Percentiles rank a stretch among this genome's conserved stretches.
Evolutionary conservation across 1,140 invertebrate species (phyloP).

Genomic region (Melitaea cinxia): DNA sequence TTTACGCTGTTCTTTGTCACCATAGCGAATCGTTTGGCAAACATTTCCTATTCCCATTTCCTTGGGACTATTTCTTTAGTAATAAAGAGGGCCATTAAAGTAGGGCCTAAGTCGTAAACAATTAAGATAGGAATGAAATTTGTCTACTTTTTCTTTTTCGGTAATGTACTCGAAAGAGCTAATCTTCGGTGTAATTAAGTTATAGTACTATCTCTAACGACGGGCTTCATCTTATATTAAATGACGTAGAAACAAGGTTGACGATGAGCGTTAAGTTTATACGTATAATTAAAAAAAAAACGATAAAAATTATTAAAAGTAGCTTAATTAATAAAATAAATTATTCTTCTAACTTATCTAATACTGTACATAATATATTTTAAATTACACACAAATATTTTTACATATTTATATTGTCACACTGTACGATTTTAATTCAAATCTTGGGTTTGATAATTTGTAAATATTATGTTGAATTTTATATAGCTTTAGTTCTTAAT

Average conservation of each 20-base stretch:
- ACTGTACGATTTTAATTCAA: no score
- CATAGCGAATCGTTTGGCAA: constrained; percentile 40
- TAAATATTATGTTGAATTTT: no score
- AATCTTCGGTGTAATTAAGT: constrained; percentile 20
- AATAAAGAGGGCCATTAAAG: constrained; percentile 34
- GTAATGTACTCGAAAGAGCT: not conserved
- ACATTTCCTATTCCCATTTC: constrained; percentile 41
- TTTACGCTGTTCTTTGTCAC: constrained; percentile 38
- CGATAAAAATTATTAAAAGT: no score
- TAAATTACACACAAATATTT: no score
- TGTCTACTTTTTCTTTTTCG: constrained; percentile 11
- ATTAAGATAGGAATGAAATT: constrained; percentile 31
- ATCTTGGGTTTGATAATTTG: no score
- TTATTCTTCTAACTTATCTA: no score
- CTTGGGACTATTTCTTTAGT: constrained; percentile 35
- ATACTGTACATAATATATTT: no score
- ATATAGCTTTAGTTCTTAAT: no score
- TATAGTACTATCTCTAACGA: constrained; percentile 1
- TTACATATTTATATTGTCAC: no score
- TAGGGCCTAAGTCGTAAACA: constrained; percentile 33
- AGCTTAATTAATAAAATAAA: no score
- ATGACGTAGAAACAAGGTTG: not conserved
- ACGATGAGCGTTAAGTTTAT: no score
- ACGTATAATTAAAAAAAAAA: no score
- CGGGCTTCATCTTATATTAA: not conserved